Evolutionary conservation across 2,888 invertebrate species (phyloP).

Genomic region (Leptarthrus brevirostris): DNA sequence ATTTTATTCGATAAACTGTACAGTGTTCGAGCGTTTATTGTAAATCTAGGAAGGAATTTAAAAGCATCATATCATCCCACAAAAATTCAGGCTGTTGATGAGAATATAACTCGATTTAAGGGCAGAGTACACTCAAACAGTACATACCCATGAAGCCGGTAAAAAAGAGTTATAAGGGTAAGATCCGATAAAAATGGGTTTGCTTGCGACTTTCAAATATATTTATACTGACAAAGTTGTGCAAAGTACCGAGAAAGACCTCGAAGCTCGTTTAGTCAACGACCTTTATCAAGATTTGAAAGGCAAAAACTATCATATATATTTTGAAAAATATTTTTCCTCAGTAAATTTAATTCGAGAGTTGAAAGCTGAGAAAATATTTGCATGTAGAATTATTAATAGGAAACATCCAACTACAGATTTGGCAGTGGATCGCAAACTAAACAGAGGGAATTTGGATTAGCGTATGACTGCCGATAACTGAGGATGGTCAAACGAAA

Average conservation of each 20-base stretch:
- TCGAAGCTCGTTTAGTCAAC: background rate
- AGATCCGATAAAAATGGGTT: slow-evolving; percentile 41
- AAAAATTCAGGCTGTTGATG: background rate
- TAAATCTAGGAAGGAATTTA: background rate
- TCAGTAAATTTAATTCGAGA: slow-evolving; percentile 46
- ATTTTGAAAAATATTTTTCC: slow-evolving; percentile 50
- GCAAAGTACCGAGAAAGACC: background rate
- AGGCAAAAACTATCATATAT: slow-evolving; percentile 8
- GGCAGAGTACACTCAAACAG: slow-evolving; percentile 23
- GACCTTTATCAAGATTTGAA: too few species aligned
- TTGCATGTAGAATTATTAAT: slow-evolving; percentile 47
- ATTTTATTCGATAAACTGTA: background rate
- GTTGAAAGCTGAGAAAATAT: slow-evolving; percentile 33
- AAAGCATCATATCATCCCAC: background rate
- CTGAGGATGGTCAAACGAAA: background rate
- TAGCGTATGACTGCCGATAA: slow-evolving; percentile 23
- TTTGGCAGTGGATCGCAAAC: slow-evolving; percentile 39
- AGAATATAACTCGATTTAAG: background rate
- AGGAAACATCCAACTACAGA: slow-evolving; percentile 48
- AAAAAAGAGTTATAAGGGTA: slow-evolving; percentile 45
- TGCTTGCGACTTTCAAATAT: slow-evolving; percentile 26
- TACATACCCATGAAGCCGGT: slow-evolving; percentile 46
- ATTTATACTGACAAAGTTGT: background rate
- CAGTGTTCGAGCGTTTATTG: background rate
- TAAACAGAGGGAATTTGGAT: slow-evolving; percentile 24